Evolutionary conservation across 2,797 vertebrate genomes (phyloP).

Genomic region (Sebastes minor): DNA sequence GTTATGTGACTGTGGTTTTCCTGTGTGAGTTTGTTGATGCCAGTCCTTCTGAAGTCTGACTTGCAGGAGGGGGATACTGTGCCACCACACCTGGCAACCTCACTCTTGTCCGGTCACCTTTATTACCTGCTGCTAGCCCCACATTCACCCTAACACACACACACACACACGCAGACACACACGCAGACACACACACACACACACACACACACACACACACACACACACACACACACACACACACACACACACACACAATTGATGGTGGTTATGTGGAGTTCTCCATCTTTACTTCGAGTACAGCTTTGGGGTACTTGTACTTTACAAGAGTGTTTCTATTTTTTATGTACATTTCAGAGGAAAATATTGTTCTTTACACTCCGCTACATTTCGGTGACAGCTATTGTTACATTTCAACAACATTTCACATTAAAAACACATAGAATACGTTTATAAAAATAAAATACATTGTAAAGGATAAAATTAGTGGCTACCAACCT

Average conservation of each 20-base stretch:
- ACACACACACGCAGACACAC: background rate
- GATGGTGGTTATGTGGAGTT: background rate
- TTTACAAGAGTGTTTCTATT: background rate
- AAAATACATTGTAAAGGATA: background rate
- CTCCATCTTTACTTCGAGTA: background rate
- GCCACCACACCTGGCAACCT: constrained; percentile 62
- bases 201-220: background rate
- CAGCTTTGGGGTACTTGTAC: background rate
- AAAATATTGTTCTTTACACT: background rate
- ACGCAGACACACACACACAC: background rate
- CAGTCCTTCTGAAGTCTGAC: constrained; percentile 55
- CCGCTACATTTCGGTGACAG: too few species aligned
- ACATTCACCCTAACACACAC: constrained; percentile 15
- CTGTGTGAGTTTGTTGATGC: constrained; percentile 26
- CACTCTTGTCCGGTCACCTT: constrained; percentile 67
- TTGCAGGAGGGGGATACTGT: constrained; percentile 20
- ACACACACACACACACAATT: background rate
- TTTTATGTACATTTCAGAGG: background rate
- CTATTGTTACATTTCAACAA: background rate
- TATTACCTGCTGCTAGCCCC: constrained; percentile 56
- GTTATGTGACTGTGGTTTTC: background rate
- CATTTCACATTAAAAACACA: background rate
- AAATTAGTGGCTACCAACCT: background rate
- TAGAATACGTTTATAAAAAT: background rate
- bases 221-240: background rate